Conservation (phyloP, 1,140 invertebrate genomes). For the Magallana gigas region DNA sequence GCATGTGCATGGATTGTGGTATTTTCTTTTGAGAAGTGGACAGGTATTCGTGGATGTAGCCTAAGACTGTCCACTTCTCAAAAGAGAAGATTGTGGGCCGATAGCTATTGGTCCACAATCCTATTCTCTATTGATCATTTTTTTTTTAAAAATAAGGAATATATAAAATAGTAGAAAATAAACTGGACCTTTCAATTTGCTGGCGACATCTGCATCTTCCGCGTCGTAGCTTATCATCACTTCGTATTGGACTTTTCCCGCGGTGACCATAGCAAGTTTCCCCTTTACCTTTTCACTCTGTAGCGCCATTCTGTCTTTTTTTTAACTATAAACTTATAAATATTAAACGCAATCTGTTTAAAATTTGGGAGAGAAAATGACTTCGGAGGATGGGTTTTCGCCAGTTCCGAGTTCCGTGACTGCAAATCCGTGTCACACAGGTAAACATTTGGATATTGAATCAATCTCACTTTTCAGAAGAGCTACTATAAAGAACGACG, state of each 20-base stretch:
- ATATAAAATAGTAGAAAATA: neutral
- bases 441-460: no score
- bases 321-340: no score
- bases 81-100: neutral
- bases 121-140: neutral
- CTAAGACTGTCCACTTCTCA: neutral
- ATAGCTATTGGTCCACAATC: neutral
- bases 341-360: no score
- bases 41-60: no score
- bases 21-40: neutral
- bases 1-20: no score
- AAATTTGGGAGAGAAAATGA: no score
- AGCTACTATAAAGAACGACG: no score
- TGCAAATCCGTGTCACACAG: no score
- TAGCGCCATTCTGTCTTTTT: neutral
- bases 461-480: no score
- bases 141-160: no score
- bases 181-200: slow-evolving; percentile 65
- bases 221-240: slow-evolving; percentile 74
- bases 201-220: slow-evolving; percentile 65
- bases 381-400: no score
- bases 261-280: slow-evolving; percentile 43
- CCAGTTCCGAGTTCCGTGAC: no score
- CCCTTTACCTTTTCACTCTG: neutral
- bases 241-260: slow-evolving; percentile 56